Evolutionary conservation across 2,113 vertebrate species (phyloP).

Genomic region (Carassius auratus): DNA sequence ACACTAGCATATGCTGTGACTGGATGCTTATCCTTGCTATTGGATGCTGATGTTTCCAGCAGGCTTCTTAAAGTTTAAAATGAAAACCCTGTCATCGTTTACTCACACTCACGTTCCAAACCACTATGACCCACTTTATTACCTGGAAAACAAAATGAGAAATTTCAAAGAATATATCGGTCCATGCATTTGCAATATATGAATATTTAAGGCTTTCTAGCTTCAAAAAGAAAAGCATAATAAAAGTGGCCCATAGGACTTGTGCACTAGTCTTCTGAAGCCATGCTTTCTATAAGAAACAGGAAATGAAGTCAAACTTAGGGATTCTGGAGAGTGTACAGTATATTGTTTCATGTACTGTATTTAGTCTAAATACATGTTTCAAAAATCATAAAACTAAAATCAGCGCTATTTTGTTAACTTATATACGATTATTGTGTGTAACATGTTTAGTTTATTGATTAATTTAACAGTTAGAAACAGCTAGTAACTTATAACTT

Average conservation of each 20-base stretch:
- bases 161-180: background rate
- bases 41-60: background rate
- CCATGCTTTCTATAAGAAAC: background rate
- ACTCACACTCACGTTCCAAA: background rate
- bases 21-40: background rate
- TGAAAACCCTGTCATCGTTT: background rate
- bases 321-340: background rate
- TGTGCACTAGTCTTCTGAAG: no score
- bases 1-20: background rate
- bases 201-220: background rate
- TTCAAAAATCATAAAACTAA: no score
- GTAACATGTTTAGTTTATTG: no score
- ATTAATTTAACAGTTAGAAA: no score
- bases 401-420: no score
- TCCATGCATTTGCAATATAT: background rate
- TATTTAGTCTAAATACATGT: no score
- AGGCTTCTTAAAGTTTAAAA: constrained; percentile 9
- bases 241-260: no score
- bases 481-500: no score
- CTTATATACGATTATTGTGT: no score
- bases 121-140: background rate
- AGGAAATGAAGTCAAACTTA: background rate
- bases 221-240: background rate
- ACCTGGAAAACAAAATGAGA: background rate
- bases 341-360: no score